Base-by-base conservation (phyloP, 1,140 invertebrate species). In the Papilio aristodemus region DNA sequence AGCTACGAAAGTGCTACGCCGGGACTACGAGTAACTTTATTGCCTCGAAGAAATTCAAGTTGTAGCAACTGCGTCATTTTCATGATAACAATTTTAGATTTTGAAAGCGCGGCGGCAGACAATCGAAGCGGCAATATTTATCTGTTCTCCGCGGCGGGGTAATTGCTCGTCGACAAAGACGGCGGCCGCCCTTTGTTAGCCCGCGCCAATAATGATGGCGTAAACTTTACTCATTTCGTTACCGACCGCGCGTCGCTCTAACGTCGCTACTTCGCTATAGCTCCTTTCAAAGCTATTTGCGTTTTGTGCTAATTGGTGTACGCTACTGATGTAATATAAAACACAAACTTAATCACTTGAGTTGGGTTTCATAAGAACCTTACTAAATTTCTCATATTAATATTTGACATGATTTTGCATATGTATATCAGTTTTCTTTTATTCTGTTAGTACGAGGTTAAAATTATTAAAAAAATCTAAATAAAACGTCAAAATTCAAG, bases 181-280 rank as follows among this genome's bases (percentile, higher is more conserved):
- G 50, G 59, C 70, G 68, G 54, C 69, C 69, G 69, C 75, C 80
- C 84, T 88, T 87, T 88, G 84, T 84, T 71, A 76, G 70, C 64
- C 68, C 76, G 75, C 77, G 76, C 80, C 82, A 80, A 85, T 87
- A 84, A 84, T 83, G 77, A 79, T 70, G 74, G 72, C 78, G 71
- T 76, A 83, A 87, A 86, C 84, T 88, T 88, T 81, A 79, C 86
- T 86, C 84, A 88, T 88, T 84, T 85, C 72, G 83, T 74, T 74
- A 76, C 78, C 75, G 69, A 74, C 69, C 76, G 75, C 78, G 78
- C 70, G 69, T 37, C 50, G 59, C 63, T 36, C 38, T 57, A 22
- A 8, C 54, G 46, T 8, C 14, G 37, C 36, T 39, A 62, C 59
- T 62, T 37, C 13, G 37, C 32, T 39, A 54, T 54, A 25, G 59